These are phyloP conservation scores for Opisthocomus hoazin DNA, from an alignment of 2,113 vertebrate species.

Conservation along the genomic window DNA sequence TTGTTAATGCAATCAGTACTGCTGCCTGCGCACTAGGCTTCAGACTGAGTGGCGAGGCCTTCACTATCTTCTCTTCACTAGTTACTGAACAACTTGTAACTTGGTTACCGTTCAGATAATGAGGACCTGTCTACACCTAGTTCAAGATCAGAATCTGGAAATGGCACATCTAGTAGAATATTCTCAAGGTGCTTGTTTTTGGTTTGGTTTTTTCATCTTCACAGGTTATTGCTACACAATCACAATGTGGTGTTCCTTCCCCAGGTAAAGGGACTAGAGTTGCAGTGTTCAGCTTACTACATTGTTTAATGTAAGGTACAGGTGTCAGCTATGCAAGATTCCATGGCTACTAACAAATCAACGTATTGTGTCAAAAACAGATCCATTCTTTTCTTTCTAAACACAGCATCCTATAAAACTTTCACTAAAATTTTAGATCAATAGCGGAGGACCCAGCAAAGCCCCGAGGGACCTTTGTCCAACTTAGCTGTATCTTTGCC, in stretches of 20 bases:
- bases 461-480: neutral
- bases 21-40: neutral
- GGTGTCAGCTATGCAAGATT: neutral
- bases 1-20: neutral
- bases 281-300: neutral
- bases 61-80: neutral
- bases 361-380: neutral
- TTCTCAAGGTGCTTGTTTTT: neutral
- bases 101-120: neutral
- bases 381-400: neutral
- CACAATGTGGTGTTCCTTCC: neutral
- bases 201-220: neutral
- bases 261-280: neutral
- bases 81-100: neutral
- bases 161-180: neutral
- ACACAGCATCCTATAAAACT: neutral
- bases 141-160: neutral
- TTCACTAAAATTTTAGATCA: neutral
- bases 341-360: neutral
- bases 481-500: neutral
- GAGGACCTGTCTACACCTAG: neutral
- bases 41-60: neutral
- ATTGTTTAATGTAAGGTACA: neutral
- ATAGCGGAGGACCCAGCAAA: neutral
- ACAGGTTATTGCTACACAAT: neutral